Evolutionary conservation across 2,888 invertebrate species (phyloP), one percentile per base, ranked within the genome.

Genomic region (Drosophila kokeensis): DNA sequence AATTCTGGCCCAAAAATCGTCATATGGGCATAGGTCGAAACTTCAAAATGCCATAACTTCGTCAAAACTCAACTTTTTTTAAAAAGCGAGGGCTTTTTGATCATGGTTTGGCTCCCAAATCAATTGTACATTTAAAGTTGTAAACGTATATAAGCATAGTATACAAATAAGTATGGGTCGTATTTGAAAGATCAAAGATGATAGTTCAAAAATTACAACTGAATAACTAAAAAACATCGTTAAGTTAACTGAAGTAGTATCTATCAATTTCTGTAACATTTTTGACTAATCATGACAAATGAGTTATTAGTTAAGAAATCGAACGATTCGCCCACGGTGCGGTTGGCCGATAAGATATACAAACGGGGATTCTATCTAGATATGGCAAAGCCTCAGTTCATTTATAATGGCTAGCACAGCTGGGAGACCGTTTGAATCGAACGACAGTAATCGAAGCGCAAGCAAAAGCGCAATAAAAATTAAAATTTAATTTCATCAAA

Each of bases 371-470:
- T 40, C 63, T 78, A 88, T 83, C 81, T 81, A 83, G 87, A 87
- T 89, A 85, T 54, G 58, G 30, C 21, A 42, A 38, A 49, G 69
- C 38, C 53, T 36, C 55, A 45, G 57, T 49, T 74, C 76, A 66
- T 76, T 86, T 86, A 85, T 79, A 73, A 82, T 63, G 74, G 40
- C 63, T 64, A 64, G 73, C 70, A 59, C 69, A 45, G 55, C 30
- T 21, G 45, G 36, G 10, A 18, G 49, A 7, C 62, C 61, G 70
- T 68, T 79, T 61, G 68, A 86, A 89, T 84, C 85, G 89, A 86
- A 87, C 76, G 65, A 71, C 63, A 79, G 87, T 61, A 49, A 82
- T 76, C 78, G 78, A 82, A 69, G 85, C 81, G 75, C 62, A 54
- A 49, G 53, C 72, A 60, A 79, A 79, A 76, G 70, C 87, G 73